Base-by-base conservation (phyloP, 2,888 invertebrate genomes). In the Drosophila recens region DNA sequence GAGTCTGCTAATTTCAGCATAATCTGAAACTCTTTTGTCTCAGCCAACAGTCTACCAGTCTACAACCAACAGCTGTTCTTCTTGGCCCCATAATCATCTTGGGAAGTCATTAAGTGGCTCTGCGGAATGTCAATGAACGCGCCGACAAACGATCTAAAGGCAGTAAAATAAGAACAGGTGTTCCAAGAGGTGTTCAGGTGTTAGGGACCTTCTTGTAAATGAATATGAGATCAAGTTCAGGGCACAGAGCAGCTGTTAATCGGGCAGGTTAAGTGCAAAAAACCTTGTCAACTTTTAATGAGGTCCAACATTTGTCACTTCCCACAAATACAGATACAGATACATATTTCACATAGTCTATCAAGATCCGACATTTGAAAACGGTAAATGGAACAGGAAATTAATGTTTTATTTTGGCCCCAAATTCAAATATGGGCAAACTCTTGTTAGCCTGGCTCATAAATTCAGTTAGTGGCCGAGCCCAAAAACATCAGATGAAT, bases 1-100 rank as follows among this genome's bases (percentile, higher is more conserved):
- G 84, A 74, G 58, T 89, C 73, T 65, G 73, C 84, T 89, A 89
- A 89, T 89, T 89, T 80, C 53, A 81, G 65, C 85, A 68, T 87
- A 72, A 72, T 71, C 78, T 71, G 64, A 62, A 71, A 68, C 57
- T 72, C 57, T 79, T 79, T 67, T 73, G 64, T 78, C 63, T 54
- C 34, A 20, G 11, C 54, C 11, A 11, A 42, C 15, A 38, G 27
- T 27, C 27, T 27, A 27, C 27, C 27, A n/a, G 46, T 56, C 27
- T 27, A 27, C 27, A 27, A 5, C 27, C 40, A 69, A 74, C 82
- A 88, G 86, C 82, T 82, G 82, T 82, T 67, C 15, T 30, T 13
- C 36, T 48, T 20, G 34, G 45, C 45, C 43, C 45, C 33, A 46
- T 48, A 27, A 46, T 56, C 68, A 45, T 38, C 58, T 45, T 67